Evolutionary conservation across 2,888 invertebrate genomes (phyloP), one percentile per base, ranked within the genome.

Genomic region (Lasius fuliginosus): DNA sequence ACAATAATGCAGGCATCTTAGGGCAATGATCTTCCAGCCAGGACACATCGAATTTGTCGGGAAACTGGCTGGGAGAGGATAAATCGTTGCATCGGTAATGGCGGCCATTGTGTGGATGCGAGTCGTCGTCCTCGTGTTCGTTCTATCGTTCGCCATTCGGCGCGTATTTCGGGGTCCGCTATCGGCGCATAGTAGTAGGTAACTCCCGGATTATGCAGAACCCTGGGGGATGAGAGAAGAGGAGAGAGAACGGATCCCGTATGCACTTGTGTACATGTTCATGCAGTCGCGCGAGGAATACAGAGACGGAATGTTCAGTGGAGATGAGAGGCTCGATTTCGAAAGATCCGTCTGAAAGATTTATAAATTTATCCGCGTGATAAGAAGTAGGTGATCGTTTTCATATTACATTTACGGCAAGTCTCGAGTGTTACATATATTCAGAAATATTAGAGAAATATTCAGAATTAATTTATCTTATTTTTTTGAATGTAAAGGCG

Each of bases 71-170:
- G 33, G 42, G 68, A 85, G 88, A 85, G 88, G 75, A 87, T 83
- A 89, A 92, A 93, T 93, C 92, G 92, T 93, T 92, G 93, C 92
- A 91, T 92, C 93, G 92, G 92, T 93, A 93, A 93, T 93, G 92
- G 93, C 92, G 88, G 92, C 92, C 92, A 93, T 92, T 92, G 92
- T 89, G 85, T 86, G 85, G 89, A 89, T 85, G 89, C 60, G 79
- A 88, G 77, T 81, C 71, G 84, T 69, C 49, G 75, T 82, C 49
- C 84, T 87, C 84, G 83, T 87, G 84, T 79, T 65, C 73, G 85
- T 85, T 85, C 85, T 77, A 88, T 89, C 87, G 60, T 81, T 81
- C 85, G 85, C 76, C 82, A 86, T 89, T 87, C 86, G 86, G 76
- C 82, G 86, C 84, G 88, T 90, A 86, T 90, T 90, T 90, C 81